A percentile compares a stretch with the other conserved stretches of the same genome.
Evolutionary conservation across 2,888 invertebrate genomes (phyloP).

Genomic region (Eueremaeus valkanovi): DNA sequence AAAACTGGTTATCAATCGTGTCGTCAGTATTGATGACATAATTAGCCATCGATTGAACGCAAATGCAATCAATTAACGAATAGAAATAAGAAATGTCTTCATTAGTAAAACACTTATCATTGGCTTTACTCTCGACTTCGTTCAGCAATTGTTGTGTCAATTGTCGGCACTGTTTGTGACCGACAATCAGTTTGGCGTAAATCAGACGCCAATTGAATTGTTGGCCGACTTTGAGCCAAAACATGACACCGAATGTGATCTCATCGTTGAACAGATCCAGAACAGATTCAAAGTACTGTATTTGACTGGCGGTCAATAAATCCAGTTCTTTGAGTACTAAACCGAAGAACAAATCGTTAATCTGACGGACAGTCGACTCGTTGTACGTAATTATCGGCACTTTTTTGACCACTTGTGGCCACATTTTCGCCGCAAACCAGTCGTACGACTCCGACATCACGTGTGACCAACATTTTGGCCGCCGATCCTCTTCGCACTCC

Average conservation of each 20-base stretch:
- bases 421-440: not conserved
- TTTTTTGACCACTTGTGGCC: slow-evolving; percentile 11
- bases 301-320: not conserved
- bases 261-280: slow-evolving; percentile 10
- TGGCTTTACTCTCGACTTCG: not conserved
- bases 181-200: not conserved
- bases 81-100: slow-evolving; percentile 8
- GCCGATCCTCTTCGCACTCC: not conserved
- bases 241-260: not conserved
- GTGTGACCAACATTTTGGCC: slow-evolving; percentile 18
- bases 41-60: not conserved
- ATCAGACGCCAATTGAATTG: slow-evolving; percentile 33
- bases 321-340: slow-evolving; percentile 7
- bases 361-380: not conserved
- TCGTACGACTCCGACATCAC: not conserved
- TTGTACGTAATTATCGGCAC: not conserved
- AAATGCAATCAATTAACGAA: slow-evolving; percentile 11
- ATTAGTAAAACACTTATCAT: not conserved
- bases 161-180: slow-evolving; percentile 7
- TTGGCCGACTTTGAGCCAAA: slow-evolving; percentile 13
- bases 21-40: not conserved
- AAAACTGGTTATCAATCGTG: not conserved
- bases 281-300: not conserved
- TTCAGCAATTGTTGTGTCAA: not conserved
- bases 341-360: slow-evolving; percentile 3